Percentiles rank a stretch among this genome's conserved stretches.
These are phyloP conservation scores for Neuroscelio doddi DNA, from an alignment of 2,888 invertebrate genomes.

Conservation along the genomic window DNA sequence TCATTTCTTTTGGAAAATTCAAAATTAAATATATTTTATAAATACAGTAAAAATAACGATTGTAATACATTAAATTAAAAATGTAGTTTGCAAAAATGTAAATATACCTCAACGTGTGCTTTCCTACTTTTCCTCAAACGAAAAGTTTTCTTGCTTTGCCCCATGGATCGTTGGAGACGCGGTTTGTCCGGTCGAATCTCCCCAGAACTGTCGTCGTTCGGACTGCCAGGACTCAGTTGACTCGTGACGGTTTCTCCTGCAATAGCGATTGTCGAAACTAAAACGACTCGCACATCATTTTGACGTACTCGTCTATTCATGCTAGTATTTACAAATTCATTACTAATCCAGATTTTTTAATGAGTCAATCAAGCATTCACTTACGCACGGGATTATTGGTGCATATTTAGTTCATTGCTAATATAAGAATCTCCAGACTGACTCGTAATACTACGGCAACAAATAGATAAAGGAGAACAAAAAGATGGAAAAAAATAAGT, in stretches of 20 bases:
- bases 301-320: too few relatives aligned
- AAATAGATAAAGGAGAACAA: slow-evolving; percentile 1
- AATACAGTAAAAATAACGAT: too few relatives aligned
- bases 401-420: slow-evolving; percentile 18
- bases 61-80: too few relatives aligned
- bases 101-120: slow-evolving; percentile 79
- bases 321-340: background rate
- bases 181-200: slow-evolving; percentile 76
- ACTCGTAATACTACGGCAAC: slow-evolving; percentile 16
- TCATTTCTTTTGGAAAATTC: too few relatives aligned
- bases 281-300: background rate
- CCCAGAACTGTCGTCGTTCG: slow-evolving; percentile 80
- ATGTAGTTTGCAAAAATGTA: too few relatives aligned
- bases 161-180: slow-evolving; percentile 91
- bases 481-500: slow-evolving; percentile 1
- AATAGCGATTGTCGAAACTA: slow-evolving; percentile 13
- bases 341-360: slow-evolving; percentile 27
- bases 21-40: too few relatives aligned
- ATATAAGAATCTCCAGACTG: slow-evolving; percentile 19
- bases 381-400: slow-evolving; percentile 31
- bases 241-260: slow-evolving; percentile 84
- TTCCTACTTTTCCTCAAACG: slow-evolving; percentile 86
- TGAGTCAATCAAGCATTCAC: slow-evolving; percentile 27
- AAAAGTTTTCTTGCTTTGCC: slow-evolving; percentile 95
- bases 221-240: slow-evolving; percentile 83